A percentile compares a stretch with the other conserved stretches of the same genome.
phyloP scores from a whole-genome alignment of 1,140 invertebrate species.

The Prorops nasuta region DNA sequence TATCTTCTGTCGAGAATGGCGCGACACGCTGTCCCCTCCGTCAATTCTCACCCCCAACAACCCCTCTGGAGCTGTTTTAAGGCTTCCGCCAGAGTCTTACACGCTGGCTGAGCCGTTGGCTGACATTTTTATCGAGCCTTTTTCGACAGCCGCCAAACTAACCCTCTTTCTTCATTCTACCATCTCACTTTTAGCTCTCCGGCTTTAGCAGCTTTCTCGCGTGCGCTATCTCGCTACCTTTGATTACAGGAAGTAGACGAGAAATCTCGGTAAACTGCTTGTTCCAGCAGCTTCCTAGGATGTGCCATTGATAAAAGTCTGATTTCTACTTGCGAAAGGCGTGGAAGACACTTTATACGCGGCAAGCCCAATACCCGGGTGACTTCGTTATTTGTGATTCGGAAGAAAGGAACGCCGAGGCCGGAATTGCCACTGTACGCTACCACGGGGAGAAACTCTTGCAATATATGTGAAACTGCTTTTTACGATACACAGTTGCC shows the following conservation, averaged over 20 bases:
- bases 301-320: no score
- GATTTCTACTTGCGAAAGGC: no score
- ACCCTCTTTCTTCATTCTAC: neutral
- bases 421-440: no score
- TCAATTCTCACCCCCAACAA: neutral
- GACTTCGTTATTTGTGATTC: no score
- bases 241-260: conserved; percentile 14
- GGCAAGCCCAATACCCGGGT: no score
- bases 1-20: conserved; percentile 20
- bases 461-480: no score
- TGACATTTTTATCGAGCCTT: conserved; percentile 19
- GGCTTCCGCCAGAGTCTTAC: conserved; percentile 6
- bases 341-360: no score
- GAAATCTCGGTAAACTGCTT: conserved; percentile 12
- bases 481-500: no score
- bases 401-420: no score
- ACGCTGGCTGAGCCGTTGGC: conserved; percentile 6
- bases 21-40: conserved; percentile 2
- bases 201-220: neutral
- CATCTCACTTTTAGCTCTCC: neutral
- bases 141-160: neutral
- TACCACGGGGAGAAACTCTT: no score
- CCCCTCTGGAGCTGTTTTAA: conserved; percentile 4
- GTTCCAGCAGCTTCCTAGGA: neutral
- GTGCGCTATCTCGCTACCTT: neutral